phyloP scores from a whole-genome alignment of 2,888 invertebrate species.

The Blomia tropicalis region DNA sequence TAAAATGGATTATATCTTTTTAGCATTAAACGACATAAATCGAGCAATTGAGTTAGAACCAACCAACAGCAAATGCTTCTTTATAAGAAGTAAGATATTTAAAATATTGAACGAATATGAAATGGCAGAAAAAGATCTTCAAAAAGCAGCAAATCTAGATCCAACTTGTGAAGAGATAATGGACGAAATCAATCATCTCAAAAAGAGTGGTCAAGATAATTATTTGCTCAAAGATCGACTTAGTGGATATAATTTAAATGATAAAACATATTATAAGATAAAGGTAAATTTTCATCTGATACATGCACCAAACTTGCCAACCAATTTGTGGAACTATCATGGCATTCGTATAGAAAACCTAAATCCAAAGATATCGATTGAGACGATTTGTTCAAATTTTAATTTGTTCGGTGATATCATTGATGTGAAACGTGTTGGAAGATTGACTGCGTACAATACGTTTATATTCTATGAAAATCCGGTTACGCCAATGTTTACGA shows the following conservation, averaged over 20 bases:
- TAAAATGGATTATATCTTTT: conserved; percentile 14
- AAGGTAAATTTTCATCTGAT: background rate
- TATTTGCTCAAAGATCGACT: background rate
- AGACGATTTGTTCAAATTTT: conserved; percentile 17
- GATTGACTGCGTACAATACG: background rate
- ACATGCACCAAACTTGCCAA: conserved; percentile 15
- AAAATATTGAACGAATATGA: background rate
- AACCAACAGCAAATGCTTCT: conserved; percentile 16
- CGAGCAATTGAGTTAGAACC: conserved; percentile 16
- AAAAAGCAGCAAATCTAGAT: background rate
- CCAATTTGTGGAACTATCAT: conserved; percentile 25
- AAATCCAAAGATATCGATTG: background rate
- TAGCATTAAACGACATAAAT: conserved; percentile 14
- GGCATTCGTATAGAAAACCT: conserved; percentile 24
- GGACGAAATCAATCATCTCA: conserved; percentile 8
- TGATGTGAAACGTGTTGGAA: conserved; percentile 10
- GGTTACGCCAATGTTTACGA: conserved; percentile 23
- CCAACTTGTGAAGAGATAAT: conserved; percentile 14
- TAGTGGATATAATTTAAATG: background rate
- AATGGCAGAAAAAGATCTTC: conserved; percentile 4
- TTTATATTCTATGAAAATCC: conserved; percentile 25
- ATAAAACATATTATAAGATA: conserved; percentile 8
- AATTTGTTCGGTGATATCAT: conserved; percentile 20
- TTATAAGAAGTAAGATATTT: conserved; percentile 12
- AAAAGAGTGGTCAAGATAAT: background rate